phyloP scores from a whole-genome alignment of 2,888 invertebrate species.

The Xestia c-nigrum region DNA sequence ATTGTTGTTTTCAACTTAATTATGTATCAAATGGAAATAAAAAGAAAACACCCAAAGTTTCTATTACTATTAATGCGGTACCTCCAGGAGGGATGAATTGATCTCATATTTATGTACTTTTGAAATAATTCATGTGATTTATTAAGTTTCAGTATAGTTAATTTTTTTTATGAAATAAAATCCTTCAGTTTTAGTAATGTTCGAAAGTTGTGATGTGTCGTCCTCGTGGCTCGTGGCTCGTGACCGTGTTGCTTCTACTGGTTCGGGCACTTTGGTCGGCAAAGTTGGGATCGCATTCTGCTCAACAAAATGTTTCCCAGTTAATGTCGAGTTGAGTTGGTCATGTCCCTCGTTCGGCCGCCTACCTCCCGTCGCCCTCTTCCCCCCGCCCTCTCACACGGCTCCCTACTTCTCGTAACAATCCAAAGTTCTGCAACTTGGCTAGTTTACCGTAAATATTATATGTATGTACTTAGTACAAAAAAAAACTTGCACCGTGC shows the following conservation, averaged over 20 bases:
- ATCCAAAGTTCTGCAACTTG: conserved; percentile 39
- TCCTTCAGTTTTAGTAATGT: neutral
- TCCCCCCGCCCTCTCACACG: neutral
- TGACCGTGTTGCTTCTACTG: neutral
- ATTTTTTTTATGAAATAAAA: neutral
- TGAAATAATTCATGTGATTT: neutral
- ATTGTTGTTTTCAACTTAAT: neutral
- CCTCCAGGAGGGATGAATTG: neutral
- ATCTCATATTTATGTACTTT: neutral
- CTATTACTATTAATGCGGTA: neutral
- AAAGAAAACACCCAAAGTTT: neutral
- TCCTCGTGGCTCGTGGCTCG: neutral
- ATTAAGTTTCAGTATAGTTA: neutral
- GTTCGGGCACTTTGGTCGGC: conserved; percentile 6
- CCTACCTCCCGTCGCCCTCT: neutral
- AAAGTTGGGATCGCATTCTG: conserved; percentile 22
- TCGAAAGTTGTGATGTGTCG: neutral
- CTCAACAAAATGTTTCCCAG: conserved; percentile 42
- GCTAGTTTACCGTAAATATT: conserved; percentile 48
- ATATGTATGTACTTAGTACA: conserved; percentile 9
- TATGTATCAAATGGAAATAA: neutral
- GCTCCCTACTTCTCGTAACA: conserved; percentile 17
- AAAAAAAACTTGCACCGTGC: conserved; percentile 12
- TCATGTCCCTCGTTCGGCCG: neutral
- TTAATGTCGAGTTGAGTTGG: conserved; percentile 19